These are phyloP conservation scores for Tholera decimalis DNA, from an alignment of 2,888 invertebrate species.

Conservation along the genomic window DNA sequence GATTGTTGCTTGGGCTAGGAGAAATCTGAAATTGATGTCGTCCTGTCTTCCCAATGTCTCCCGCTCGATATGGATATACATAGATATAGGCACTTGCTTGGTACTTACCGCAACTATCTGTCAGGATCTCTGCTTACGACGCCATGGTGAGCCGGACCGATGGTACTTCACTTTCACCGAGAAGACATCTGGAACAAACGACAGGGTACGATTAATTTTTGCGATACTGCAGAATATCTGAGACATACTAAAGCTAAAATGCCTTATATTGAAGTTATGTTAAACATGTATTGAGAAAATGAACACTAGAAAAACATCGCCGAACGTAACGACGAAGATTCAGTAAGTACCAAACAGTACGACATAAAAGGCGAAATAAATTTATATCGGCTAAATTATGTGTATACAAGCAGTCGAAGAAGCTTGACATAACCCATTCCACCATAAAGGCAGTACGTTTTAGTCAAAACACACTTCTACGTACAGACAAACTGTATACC, in stretches of 20 bases:
- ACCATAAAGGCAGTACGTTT: not conserved
- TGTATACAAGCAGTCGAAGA: not conserved
- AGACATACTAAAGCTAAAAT: not conserved
- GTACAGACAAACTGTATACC: constrained; percentile 35
- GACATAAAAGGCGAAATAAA: not conserved
- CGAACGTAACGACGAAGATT: no score
- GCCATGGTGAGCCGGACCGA: constrained; percentile 72
- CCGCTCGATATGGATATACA: constrained; percentile 34
- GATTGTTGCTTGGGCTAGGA: constrained; percentile 14
- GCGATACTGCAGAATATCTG: not conserved
- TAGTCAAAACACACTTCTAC: constrained; percentile 39
- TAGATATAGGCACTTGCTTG: constrained; percentile 58
- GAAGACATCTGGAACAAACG: constrained; percentile 81
- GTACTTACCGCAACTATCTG: constrained; percentile 73
- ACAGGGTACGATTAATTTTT: constrained; percentile 43
- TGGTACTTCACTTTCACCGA: constrained; percentile 78
- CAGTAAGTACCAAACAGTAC: not conserved
- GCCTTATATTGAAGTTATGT: not conserved
- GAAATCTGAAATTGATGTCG: constrained; percentile 37
- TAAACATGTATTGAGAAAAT: not conserved
- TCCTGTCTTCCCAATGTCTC: constrained; percentile 47
- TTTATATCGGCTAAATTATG: not conserved
- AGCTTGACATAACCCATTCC: not conserved
- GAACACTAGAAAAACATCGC: not conserved
- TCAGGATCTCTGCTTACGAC: constrained; percentile 72